Conservation (phyloP, 53 echinoderm and acorn worm genomes). For the Pentamera pediparva region DNA sequence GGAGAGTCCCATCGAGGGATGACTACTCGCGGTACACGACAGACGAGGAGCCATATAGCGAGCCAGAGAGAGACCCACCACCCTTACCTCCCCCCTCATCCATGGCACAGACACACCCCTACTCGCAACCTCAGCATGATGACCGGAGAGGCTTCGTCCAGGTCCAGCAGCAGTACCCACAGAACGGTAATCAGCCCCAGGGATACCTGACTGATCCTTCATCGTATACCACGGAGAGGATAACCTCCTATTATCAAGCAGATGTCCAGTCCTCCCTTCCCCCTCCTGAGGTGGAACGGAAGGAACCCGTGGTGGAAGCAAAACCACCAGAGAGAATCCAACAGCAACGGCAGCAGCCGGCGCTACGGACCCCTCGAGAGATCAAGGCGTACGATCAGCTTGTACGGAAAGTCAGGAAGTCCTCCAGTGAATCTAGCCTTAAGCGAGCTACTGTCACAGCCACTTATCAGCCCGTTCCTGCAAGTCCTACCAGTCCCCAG, state of each 20-base stretch:
- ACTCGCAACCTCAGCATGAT: not conserved
- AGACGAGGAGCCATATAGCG: conserved; percentile 20
- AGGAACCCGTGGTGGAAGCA: conserved; percentile 5
- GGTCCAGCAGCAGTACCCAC: too few species aligned
- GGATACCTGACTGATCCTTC: too few species aligned
- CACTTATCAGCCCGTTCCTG: conserved; percentile 4
- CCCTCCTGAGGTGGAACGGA: not conserved
- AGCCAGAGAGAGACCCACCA: conserved; percentile 30
- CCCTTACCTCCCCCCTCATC: not conserved
- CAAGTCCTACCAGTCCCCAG: conserved; percentile 9
- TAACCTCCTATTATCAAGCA: not conserved
- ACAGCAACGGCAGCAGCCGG: conserved; percentile 6
- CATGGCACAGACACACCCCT: not conserved
- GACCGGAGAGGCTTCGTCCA: not conserved
- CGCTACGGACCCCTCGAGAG: conserved; percentile 44
- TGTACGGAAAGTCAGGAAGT: conserved; percentile 41
- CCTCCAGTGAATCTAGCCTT: conserved; percentile 25
- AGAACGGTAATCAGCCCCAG: too few species aligned
- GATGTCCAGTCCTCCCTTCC: not conserved
- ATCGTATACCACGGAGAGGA: not conserved
- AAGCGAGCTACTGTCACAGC: conserved; percentile 25
- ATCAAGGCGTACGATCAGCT: conserved; percentile 59
- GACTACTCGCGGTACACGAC: not conserved
- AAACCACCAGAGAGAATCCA: not conserved
- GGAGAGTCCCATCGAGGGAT: not conserved